These are phyloP conservation scores for Euleptes europaea DNA, from an alignment of 2,113 vertebrate genomes.

Conservation along the genomic window DNA sequence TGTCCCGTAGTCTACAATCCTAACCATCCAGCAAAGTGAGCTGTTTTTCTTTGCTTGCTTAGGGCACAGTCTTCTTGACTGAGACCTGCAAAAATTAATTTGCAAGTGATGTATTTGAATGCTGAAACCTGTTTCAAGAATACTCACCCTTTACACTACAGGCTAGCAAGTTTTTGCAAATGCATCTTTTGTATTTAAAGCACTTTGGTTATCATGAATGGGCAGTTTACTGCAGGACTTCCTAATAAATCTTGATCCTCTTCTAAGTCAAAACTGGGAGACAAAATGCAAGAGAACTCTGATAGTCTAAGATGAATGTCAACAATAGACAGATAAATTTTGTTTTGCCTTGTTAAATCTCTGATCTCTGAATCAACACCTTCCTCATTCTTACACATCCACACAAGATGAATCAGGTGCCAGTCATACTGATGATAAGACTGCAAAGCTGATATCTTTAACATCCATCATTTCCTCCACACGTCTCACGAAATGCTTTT, in stretches of 20 bases:
- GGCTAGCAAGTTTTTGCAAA: background rate
- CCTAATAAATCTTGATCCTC: accelerated
- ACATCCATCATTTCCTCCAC: conserved; percentile 50
- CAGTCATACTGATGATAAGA: conserved; percentile 29
- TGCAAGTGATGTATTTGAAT: background rate
- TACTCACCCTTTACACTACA: accelerated
- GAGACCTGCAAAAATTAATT: background rate
- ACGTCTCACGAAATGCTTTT: conserved; percentile 50
- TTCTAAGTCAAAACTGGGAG: accelerated
- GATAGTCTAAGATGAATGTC: background rate
- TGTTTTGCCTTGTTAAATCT: conserved; percentile 28
- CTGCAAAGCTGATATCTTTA: conserved; percentile 52
- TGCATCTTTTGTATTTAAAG: background rate
- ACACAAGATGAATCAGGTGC: conserved; percentile 43
- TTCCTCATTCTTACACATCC: conserved; percentile 38
- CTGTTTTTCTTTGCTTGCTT: too few species aligned
- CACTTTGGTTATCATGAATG: background rate
- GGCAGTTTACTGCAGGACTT: background rate
- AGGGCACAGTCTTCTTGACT: too few species aligned
- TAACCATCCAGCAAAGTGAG: too few species aligned
- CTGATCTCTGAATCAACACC: conserved; percentile 47
- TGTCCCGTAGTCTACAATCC: too few species aligned
- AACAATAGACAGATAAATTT: conserved; percentile 15
- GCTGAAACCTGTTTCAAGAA: background rate
- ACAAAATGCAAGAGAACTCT: background rate